Evolutionary conservation across 2,113 vertebrate genomes (phyloP), one percentile per base, ranked within the genome.

Genomic region (Procavia capensis): DNA sequence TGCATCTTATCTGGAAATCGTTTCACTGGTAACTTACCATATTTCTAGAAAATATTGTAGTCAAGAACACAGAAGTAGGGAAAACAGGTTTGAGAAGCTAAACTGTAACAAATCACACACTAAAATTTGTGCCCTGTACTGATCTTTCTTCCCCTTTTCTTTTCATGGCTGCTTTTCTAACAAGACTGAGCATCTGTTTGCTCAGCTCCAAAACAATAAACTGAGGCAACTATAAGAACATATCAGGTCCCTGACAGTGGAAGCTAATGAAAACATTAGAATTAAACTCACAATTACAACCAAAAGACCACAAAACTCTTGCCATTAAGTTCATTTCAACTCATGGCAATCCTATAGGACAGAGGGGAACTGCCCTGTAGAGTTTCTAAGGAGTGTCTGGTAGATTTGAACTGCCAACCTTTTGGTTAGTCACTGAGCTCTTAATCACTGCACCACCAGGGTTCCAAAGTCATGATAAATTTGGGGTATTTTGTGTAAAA

Each of bases 1-100:
- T 91, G 59, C 29, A 45, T 95, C 94, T 96, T 79, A 90, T 64
- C 91, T 92, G 54, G 43, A 96, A 68, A 95, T 95, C 83, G n/a
- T 34, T 78, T 95, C 78, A 84, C 64, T 39, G 50, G 41, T 75
- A 88, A 87, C 68, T 66, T 88, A 63, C 59, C 74, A 2, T 70
- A 45, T 85, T 39, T 87, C 83, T 63, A 91, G 76, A 93, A 75
- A 90, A 75, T 7, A 54, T 16, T 54, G 50, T 54, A 43, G n/a
- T 25, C 22, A 66, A 85, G 66, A 68, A 57, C 20, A 66, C 17
- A 72, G 79, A 92, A 22, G 11, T 25, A 47, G 66, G 72, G 11
- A 66, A 79, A 86, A 34, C 79, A 80, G 16, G 29, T 39, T 61
- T 45, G 14, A 88, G 87, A 90, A 76, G 70, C 7, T 45, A 59